These are phyloP conservation scores for Drosophila vallismaia DNA, from an alignment of 2,888 invertebrate genomes.

Conservation along the genomic window DNA sequence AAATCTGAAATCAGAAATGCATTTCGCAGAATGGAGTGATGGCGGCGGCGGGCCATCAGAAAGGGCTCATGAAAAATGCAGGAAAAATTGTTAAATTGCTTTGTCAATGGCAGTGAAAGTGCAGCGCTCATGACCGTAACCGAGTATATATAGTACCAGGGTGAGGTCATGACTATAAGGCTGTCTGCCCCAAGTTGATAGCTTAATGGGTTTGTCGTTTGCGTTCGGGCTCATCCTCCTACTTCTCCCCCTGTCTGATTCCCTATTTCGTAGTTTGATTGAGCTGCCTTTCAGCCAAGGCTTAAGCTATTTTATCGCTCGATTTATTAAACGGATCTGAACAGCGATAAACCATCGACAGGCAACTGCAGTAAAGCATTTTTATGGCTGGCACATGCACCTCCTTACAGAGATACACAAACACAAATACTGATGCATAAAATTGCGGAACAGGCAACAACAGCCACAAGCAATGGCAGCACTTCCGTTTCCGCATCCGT, in stretches of 20 bases:
- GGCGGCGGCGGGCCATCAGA: conserved; percentile 1
- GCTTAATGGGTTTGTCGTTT: conserved; percentile 37
- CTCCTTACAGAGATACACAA: conserved; percentile 9
- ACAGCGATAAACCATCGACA: conserved; percentile 42
- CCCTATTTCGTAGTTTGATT: conserved; percentile 44
- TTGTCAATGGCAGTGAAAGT: conserved; percentile 47
- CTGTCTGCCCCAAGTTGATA: conserved; percentile 23
- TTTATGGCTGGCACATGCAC: conserved; percentile 33
- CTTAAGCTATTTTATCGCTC: conserved; percentile 46
- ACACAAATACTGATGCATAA: conserved; percentile 4
- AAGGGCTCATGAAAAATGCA: conserved; percentile 42
- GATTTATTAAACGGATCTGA: conserved; percentile 48
- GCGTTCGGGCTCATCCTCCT: neutral
- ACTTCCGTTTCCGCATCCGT: conserved; percentile 51
- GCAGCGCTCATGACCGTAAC: conserved; percentile 46
- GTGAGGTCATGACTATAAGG: conserved; percentile 31
- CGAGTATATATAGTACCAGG: conserved; percentile 23
- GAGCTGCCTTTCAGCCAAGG: conserved; percentile 38
- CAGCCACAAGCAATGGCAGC: conserved; percentile 44
- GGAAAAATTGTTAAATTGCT: conserved; percentile 48
- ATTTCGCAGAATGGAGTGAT: conserved; percentile 8
- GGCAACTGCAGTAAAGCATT: conserved; percentile 47
- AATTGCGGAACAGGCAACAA: conserved; percentile 23
- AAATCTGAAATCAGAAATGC: conserved; percentile 26
- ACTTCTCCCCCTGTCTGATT: conserved; percentile 15